Evolutionary conservation across 2,113 vertebrate species (phyloP).

Genomic region (Lamprologus tigripictilis): DNA sequence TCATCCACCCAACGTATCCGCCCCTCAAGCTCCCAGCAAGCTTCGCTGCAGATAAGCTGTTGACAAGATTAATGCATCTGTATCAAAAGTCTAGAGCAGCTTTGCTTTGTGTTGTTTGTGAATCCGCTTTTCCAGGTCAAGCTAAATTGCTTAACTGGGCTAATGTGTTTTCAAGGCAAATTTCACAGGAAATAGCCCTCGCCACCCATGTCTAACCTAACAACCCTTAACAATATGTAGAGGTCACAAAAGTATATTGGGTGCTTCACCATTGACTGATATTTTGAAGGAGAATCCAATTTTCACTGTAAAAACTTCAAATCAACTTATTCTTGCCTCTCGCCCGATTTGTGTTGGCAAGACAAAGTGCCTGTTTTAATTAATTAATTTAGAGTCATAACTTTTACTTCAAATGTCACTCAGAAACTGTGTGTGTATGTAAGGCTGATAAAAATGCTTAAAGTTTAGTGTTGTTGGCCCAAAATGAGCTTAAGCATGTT

Average conservation of each 20-base stretch:
- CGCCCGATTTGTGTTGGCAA: rapidly evolving
- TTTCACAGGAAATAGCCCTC: conserved; percentile 28
- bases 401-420: not conserved
- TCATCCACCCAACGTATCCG: not conserved
- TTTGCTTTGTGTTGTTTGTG: conserved; percentile 54
- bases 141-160: conserved; percentile 61
- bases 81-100: conserved; percentile 66
- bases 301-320: not conserved
- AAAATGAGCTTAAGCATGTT: not conserved
- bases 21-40: conserved; percentile 15
- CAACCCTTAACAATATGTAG: not conserved
- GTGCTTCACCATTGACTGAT: not conserved
- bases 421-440: not conserved
- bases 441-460: not conserved
- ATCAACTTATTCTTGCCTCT: not conserved
- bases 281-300: not conserved
- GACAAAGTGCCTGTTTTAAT: not conserved
- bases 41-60: conserved; percentile 62
- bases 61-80: conserved; percentile 66
- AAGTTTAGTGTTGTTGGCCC: not conserved
- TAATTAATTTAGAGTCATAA: not conserved
- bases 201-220: not conserved
- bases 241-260: not conserved
- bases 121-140: conserved; percentile 66
- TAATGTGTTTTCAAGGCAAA: conserved; percentile 61